Base-by-base conservation (phyloP, 2,113 vertebrate genomes). In the Muntiacus muntjak region DNA sequence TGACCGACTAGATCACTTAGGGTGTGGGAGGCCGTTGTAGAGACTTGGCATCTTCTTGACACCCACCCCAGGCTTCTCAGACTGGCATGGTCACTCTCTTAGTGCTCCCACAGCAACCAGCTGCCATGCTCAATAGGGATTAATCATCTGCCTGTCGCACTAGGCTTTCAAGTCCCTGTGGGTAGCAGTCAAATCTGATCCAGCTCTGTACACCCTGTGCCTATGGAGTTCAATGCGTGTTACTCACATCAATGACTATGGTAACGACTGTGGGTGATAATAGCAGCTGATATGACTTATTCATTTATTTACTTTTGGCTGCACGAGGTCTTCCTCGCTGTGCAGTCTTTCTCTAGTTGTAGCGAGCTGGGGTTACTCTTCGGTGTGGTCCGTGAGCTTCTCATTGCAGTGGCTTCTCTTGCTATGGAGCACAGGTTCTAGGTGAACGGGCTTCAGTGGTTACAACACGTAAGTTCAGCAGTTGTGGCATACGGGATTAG, bases 171-270 rank as follows among this genome's bases (percentile, higher is more conserved):
- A 33, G 11, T 23, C 12, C n/a, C 67, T 52, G 28, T 47, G 7
- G 55, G 76, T 4, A 79, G 33, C 6, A 55, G 6, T 6, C 79
- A 60, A 88, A 87, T 33, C 33, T 45, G 9, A 19, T 25, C 10
- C 40, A 11, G 60, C n/a, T 74, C 74, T 52, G 3, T 16, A 26
- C 0, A 54, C 2, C 5, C n/a, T 2, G 1, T 1, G 3, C 1
- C 15, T 60, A 6, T 89, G n/a, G 43, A 83, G 50, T 81, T 87
- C 33, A 90, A 6, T 36, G 11, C 21, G 25, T 33, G 55, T 95
- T 30, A 45, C 15, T 47, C n/a, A 3, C 12, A 28, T 52, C 28
- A 52, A 40, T 85, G 17, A 40, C 57, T 93, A 13, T 58, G 40
- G 30, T n/a, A 78, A 55, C 84, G 57, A n/a, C 4, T 81, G 67